phyloP scores from a whole-genome alignment of 2,888 invertebrate species.

The Torymus aiolomorphi region DNA sequence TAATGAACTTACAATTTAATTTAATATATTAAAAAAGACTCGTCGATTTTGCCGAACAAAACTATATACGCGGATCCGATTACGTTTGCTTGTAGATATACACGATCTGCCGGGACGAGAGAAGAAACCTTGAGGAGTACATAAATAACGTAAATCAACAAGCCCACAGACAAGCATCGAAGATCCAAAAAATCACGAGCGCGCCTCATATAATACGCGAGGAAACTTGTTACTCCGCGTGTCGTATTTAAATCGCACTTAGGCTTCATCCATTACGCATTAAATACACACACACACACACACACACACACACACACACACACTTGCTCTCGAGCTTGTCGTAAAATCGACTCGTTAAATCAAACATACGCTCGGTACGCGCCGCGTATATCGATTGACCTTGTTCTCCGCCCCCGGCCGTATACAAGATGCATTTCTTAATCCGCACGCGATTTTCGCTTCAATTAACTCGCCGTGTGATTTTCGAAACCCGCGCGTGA shows the following conservation, averaged over 20 bases:
- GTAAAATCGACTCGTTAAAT: slow-evolving; percentile 54
- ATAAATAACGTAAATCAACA: neutral
- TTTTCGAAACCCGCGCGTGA: slow-evolving; percentile 9
- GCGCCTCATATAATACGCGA: slow-evolving; percentile 1
- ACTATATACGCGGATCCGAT: too few relatives aligned
- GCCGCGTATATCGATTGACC: slow-evolving; percentile 25
- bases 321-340: slow-evolving; percentile 20
- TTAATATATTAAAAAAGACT: too few relatives aligned
- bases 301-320: too few relatives aligned
- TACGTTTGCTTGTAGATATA: too few relatives aligned
- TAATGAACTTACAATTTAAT: neutral
- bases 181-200: too few relatives aligned
- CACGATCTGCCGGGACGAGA: too few relatives aligned
- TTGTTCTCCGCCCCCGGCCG: neutral
- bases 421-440: slow-evolving; percentile 38
- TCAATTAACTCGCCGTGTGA: slow-evolving; percentile 34
- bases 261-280: slow-evolving; percentile 24
- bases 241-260: slow-evolving; percentile 32
- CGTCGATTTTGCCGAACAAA: too few relatives aligned
- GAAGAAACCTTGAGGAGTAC: too few relatives aligned
- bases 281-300: neutral
- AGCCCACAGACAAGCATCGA: neutral
- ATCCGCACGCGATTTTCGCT: slow-evolving; percentile 30
- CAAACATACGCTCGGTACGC: slow-evolving; percentile 27
- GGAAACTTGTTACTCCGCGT: slow-evolving; percentile 33